phyloP scores from a whole-genome alignment of 2,113 vertebrate species.

The Cranoglanis bouderius region DNA sequence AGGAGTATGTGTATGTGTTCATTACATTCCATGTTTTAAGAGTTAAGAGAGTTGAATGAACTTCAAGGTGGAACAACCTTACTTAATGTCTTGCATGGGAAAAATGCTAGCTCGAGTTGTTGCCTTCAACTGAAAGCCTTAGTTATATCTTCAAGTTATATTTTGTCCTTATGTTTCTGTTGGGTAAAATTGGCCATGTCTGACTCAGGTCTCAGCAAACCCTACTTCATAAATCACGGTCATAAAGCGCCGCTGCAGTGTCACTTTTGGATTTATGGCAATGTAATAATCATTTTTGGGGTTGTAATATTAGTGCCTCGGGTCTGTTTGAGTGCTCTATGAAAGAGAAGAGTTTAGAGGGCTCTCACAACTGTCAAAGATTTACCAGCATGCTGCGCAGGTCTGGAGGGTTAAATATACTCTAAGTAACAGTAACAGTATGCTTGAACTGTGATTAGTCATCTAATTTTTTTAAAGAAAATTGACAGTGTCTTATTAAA shows the following conservation, averaged over 20 bases:
- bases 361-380: slow-evolving; percentile 73
- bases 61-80: neutral
- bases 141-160: neutral
- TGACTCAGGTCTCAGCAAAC: slow-evolving; percentile 47
- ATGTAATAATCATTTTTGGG: slow-evolving; percentile 56
- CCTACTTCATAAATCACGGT: slow-evolving; percentile 58
- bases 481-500: neutral
- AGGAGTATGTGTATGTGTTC: neutral
- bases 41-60: neutral
- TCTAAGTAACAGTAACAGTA: neutral
- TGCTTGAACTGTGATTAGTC: neutral
- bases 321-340: slow-evolving; percentile 48
- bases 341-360: slow-evolving; percentile 44
- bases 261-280: slow-evolving; percentile 53
- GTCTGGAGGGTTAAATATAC: neutral
- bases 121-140: neutral
- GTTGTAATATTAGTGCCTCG: slow-evolving; percentile 40
- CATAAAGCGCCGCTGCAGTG: slow-evolving; percentile 61
- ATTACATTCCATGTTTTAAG: neutral
- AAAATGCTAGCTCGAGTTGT: neutral
- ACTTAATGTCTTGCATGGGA: neutral
- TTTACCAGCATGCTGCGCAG: slow-evolving; percentile 55
- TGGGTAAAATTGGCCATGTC: neutral
- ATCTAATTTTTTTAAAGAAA: neutral
- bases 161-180: neutral